These are phyloP conservation scores for Eilema depressum DNA, from an alignment of 2,888 invertebrate genomes.

Conservation along the genomic window DNA sequence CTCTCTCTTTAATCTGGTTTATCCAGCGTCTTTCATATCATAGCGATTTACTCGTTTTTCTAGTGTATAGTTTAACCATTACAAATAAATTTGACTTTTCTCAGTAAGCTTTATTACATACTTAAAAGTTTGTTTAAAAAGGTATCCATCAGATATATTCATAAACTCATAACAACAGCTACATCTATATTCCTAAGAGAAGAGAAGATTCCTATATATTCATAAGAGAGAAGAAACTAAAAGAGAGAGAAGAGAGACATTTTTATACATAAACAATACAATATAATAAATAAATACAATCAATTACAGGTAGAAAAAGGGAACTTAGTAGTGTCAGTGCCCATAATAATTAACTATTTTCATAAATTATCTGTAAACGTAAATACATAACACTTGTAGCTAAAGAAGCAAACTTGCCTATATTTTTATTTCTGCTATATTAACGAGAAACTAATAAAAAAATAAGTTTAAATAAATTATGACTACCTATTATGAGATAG, in stretches of 20 bases:
- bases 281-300: too few relatives aligned
- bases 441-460: background rate
- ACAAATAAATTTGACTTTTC: background rate
- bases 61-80: background rate
- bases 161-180: too few relatives aligned
- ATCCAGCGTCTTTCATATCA: background rate
- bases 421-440: background rate
- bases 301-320: too few relatives aligned
- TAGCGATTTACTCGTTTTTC: background rate
- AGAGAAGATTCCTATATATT: too few relatives aligned
- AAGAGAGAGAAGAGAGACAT: too few relatives aligned
- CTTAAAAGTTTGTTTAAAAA: background rate
- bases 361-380: background rate
- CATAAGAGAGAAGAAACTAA: too few relatives aligned
- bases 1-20: conserved; percentile 25
- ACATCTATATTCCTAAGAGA: too few relatives aligned
- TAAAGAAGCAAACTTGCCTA: background rate
- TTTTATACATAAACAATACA: background rate
- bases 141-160: too few relatives aligned
- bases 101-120: background rate
- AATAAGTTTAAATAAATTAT: background rate
- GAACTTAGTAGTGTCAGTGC: background rate
- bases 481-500: background rate
- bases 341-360: background rate
- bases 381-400: background rate